Evolutionary conservation across 2,113 vertebrate genomes (phyloP).

Genomic region (Plotosus lineatus): DNA sequence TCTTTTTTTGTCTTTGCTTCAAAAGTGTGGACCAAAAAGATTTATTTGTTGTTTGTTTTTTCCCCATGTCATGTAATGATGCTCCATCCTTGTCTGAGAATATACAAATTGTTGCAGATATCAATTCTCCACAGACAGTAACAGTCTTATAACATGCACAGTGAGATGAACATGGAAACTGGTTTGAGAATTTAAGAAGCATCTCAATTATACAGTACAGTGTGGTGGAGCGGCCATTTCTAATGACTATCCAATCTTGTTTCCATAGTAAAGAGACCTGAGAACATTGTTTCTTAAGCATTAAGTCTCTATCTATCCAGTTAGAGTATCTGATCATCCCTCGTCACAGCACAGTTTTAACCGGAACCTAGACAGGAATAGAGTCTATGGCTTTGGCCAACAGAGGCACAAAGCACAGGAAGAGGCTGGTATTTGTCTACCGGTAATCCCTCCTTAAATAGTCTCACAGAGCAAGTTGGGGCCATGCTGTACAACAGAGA

Average conservation of each 20-base stretch:
- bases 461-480: conserved; percentile 45
- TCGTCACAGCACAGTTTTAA: conserved; percentile 71
- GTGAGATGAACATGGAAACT: not conserved
- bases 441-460: conserved; percentile 74
- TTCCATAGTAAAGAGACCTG: not conserved
- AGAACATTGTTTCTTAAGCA: conserved; percentile 62
- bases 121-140: not conserved
- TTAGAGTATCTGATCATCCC: conserved; percentile 72
- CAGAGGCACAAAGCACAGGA: conserved; percentile 47
- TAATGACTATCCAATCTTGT: conserved; percentile 48
- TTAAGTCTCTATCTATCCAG: conserved; percentile 71
- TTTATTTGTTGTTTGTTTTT: too few relatives aligned
- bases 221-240: not conserved
- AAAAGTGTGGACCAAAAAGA: too few relatives aligned
- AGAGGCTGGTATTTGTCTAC: conserved; percentile 56
- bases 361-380: conserved; percentile 70
- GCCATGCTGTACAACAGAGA: conserved; percentile 49
- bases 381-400: conserved; percentile 58
- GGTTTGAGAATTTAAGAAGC: not conserved
- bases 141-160: not conserved
- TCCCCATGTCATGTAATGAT: not conserved
- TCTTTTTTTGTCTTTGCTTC: not conserved
- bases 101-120: not conserved
- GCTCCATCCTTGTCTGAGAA: not conserved
- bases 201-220: not conserved